phyloP scores from a whole-genome alignment of 2,113 vertebrate species.

The Campylomormyrus numenius region DNA sequence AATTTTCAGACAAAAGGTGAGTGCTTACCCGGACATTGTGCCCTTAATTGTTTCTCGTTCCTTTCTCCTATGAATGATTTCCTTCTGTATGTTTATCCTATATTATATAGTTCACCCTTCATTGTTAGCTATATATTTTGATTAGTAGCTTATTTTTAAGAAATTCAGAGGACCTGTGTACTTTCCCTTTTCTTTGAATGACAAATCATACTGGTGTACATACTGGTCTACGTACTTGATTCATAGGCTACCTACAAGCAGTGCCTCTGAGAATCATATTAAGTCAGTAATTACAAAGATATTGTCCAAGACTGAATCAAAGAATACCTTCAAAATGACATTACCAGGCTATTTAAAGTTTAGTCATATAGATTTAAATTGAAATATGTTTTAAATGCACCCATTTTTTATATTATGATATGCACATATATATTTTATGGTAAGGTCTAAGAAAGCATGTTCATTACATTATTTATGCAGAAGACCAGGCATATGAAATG shows the following conservation, averaged over 20 bases:
- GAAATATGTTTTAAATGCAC: background rate
- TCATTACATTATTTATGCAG: background rate
- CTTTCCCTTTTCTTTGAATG: background rate
- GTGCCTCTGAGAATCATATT: background rate
- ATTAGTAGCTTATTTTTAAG: background rate
- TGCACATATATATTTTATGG: background rate
- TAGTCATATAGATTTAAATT: background rate
- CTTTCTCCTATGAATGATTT: background rate
- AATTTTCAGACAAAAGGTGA: background rate
- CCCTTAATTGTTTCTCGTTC: background rate
- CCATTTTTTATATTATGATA: background rate
- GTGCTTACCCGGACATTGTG: background rate
- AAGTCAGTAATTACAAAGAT: too few relatives aligned
- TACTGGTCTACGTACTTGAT: background rate
- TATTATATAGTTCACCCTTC: background rate
- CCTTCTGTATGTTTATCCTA: background rate
- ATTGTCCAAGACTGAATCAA: background rate
- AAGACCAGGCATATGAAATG: background rate
- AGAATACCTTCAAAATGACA: background rate
- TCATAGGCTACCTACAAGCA: background rate
- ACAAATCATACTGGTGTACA: background rate
- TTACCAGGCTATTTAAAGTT: background rate
- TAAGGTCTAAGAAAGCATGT: background rate
- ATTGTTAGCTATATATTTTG: background rate
- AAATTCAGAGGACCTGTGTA: background rate